Base-by-base conservation (phyloP, 2,888 invertebrate species). In the Limnephilus rhombicus region DNA sequence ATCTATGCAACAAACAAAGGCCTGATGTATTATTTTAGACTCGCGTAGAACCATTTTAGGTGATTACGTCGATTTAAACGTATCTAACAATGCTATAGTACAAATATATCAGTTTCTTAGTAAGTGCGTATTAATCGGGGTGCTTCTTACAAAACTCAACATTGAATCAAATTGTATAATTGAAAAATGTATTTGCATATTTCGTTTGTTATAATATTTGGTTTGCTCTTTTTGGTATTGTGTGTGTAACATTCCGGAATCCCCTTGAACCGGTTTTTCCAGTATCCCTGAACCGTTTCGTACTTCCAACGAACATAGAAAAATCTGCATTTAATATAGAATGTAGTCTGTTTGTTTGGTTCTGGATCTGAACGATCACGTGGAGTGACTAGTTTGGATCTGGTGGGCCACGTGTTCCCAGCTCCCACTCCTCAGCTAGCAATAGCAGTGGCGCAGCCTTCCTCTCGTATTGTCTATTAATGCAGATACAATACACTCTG, bases 201-300 rank as follows among this genome's bases (percentile, higher is more conserved):
- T 86, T 45, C 45, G 86, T 86, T 86, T 86, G 86, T 86, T 45
- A 9, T n/a, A 53, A 24, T 53, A 53, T 89, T 89, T n/a, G 88
- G 34, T 37, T 88, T 88, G 88, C 88, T 31, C 53, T 88, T 80
- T 85, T 88, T 88, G 87, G 49, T 37, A 80, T 89, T 89, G 45
- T 86, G 86, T 86, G 41, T 68, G 53, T 85, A 86, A 45, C 29
- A 86, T 86, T 86, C 86, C 86, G 80, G 88, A 34, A 80, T 89
- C 80, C 88, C 80, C 88, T 89, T 9, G 88, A 80, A 89, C 88
- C 80, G 88, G 88, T 89, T 89, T 80, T 37, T 68, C 88, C 80
- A 80, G 88, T 89, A 80, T 41, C 29, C 41, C 80, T 37, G 41
- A 87, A 89, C 88, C 80, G 88, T 89, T 89, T 89, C 9, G 29